Percentiles rank a stretch among this genome's conserved stretches.
Evolutionary conservation across 2,797 vertebrate genomes (phyloP).

Genomic region (Protonibea diacanthus): DNA sequence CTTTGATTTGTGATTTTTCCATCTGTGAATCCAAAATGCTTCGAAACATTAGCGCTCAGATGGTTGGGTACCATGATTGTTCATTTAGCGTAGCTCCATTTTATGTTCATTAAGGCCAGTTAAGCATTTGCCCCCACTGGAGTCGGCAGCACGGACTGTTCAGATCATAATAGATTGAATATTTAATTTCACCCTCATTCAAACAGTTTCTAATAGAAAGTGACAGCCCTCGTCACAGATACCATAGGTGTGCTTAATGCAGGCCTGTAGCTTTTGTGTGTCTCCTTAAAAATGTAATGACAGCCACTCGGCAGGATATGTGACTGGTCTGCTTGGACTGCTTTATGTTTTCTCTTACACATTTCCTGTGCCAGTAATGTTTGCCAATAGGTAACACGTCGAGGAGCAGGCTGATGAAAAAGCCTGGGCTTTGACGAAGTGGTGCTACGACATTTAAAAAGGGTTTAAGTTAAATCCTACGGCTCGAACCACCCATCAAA

Average conservation of each 20-base stretch:
- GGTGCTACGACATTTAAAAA: background rate
- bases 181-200: background rate
- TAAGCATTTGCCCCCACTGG: too few relatives aligned
- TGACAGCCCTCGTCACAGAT: background rate
- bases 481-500: constrained; percentile 5
- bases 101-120: too few relatives aligned
- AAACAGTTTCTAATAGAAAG: background rate
- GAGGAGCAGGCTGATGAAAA: background rate
- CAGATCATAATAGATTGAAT: background rate
- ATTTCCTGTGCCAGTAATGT: background rate
- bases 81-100: background rate
- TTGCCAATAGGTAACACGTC: background rate
- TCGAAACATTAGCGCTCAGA: background rate
- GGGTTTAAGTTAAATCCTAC: constrained; percentile 1
- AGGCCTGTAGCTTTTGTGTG: background rate
- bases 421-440: background rate
- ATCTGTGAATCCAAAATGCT: background rate
- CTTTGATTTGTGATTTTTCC: background rate
- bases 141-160: background rate
- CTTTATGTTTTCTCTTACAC: constrained; percentile 1
- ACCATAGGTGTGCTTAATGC: background rate
- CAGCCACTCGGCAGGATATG: background rate
- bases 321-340: background rate
- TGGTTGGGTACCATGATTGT: background rate
- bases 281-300: background rate